Percentiles rank a stretch among this genome's conserved stretches.
Conservation (phyloP, 2,888 invertebrate species). For the Aleiodes testaceus region DNA sequence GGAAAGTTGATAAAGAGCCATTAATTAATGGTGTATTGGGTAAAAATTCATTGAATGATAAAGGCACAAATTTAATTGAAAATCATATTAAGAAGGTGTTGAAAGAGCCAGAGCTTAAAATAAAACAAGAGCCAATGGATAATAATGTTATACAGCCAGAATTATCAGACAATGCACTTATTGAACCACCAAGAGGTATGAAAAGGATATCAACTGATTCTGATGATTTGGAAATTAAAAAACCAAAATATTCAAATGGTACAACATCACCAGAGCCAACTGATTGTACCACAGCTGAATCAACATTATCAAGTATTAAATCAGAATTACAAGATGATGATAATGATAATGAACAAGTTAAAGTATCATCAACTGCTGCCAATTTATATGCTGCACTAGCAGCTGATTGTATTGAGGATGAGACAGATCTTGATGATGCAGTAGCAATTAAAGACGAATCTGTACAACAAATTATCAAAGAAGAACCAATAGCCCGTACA, state of each 20-base stretch:
- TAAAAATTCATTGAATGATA: slow-evolving; percentile 77
- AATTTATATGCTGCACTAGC: slow-evolving; percentile 90
- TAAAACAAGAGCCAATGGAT: slow-evolving; percentile 62
- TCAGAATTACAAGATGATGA: slow-evolving; percentile 74
- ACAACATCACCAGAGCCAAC: slow-evolving; percentile 69
- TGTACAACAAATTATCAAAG: slow-evolving; percentile 52
- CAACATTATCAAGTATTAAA: slow-evolving; percentile 74
- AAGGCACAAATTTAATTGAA: slow-evolving; percentile 77
- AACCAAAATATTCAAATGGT: slow-evolving; percentile 70
- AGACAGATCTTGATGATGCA: slow-evolving; percentile 75
- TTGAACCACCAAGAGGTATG: slow-evolving; percentile 68
- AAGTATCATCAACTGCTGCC: slow-evolving; percentile 87
- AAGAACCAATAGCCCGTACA: slow-evolving; percentile 54
- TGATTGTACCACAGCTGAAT: slow-evolving; percentile 71
- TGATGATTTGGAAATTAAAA: slow-evolving; percentile 72
- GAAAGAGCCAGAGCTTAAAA: slow-evolving; percentile 65
- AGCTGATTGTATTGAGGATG: slow-evolving; percentile 88
- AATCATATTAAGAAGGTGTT: slow-evolving; percentile 76
- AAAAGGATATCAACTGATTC: slow-evolving; percentile 71
- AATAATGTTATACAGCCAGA: slow-evolving; percentile 63
- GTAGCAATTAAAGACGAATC: slow-evolving; percentile 58
- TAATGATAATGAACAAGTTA: slow-evolving; percentile 75
- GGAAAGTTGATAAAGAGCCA: slow-evolving; percentile 80
- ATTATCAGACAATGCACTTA: slow-evolving; percentile 66
- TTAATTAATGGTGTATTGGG: slow-evolving; percentile 77